A percentile compares a stretch with the other conserved stretches of the same genome.
Conservation (phyloP, 2,113 vertebrate species). For the Podarcis raffonei region DNA sequence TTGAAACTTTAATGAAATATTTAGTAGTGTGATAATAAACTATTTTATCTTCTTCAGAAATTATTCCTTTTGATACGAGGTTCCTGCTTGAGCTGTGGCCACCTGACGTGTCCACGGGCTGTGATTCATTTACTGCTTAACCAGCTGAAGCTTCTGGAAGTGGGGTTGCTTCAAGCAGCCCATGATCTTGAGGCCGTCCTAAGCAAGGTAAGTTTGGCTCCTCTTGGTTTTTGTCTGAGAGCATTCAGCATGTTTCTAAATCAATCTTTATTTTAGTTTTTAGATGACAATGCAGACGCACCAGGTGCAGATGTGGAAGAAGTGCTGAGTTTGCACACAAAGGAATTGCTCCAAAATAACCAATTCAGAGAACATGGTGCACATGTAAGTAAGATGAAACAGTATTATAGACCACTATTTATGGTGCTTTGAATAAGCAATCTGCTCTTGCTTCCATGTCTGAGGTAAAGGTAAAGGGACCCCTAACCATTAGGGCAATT, state of each 20-base stretch:
- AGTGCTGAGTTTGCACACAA: constrained; percentile 76
- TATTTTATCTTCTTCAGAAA: constrained; percentile 65
- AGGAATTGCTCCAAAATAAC: constrained; percentile 68
- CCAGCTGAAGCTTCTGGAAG: constrained; percentile 87
- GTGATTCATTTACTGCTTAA: constrained; percentile 86
- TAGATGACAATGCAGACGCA: constrained; percentile 81
- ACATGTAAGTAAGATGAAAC: constrained; percentile 65
- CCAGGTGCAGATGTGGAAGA: constrained; percentile 82
- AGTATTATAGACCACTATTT: not conserved
- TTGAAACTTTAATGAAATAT: not conserved
- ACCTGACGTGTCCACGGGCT: constrained; percentile 84
- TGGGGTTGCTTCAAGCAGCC: constrained; percentile 85
- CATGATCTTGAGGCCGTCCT: constrained; percentile 83
- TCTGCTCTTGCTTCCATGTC: not conserved
- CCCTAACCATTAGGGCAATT: no score
- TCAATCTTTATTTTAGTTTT: constrained; percentile 72
- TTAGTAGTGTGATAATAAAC: not conserved
- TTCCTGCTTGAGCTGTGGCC: constrained; percentile 88
- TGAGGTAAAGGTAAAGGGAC: not conserved
- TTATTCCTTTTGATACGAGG: constrained; percentile 88
- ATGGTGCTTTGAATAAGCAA: not conserved
- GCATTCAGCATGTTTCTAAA: not conserved
- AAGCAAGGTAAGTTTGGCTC: constrained; percentile 77
- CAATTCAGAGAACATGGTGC: constrained; percentile 51
- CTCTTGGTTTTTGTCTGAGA: not conserved